phyloP scores from a whole-genome alignment of 2,797 vertebrate species.

The Bufotes viridis region DNA sequence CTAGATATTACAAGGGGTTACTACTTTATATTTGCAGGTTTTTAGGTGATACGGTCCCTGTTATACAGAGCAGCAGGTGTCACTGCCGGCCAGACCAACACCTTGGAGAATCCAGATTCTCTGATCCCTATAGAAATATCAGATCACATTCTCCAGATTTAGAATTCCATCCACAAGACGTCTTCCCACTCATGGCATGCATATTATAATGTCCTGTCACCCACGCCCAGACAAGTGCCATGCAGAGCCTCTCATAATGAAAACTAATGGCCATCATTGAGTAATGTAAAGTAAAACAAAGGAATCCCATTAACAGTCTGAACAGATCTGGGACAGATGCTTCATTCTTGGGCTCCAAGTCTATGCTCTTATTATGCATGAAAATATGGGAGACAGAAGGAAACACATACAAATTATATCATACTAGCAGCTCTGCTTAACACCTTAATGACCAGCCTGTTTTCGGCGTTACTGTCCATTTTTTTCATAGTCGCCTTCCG shows the following conservation, averaged over 20 bases:
- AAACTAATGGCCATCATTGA: not conserved
- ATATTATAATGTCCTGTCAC: not conserved
- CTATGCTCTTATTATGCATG: too few species aligned
- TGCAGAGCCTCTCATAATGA: not conserved
- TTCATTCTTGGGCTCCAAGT: not conserved
- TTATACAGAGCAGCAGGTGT: too few species aligned
- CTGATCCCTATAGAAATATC: not conserved
- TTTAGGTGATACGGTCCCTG: too few species aligned
- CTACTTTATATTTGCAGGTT: too few species aligned
- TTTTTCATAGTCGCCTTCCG: too few species aligned
- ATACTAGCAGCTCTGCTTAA: too few species aligned
- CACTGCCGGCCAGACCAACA: too few species aligned
- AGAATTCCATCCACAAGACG: not conserved
- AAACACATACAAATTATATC: too few species aligned
- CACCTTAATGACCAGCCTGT: too few species aligned
- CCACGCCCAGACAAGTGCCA: not conserved
- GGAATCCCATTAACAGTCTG: not conserved
- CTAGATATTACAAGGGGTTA: too few species aligned
- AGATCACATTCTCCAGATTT: not conserved
- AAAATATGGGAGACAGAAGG: too few species aligned
- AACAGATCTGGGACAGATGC: not conserved
- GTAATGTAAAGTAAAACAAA: not conserved
- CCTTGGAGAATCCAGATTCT: not conserved
- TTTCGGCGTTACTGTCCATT: too few species aligned
- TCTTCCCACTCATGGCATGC: not conserved